Evolutionary conservation across 2,113 vertebrate species (phyloP).

Genomic region (Geococcyx californianus): DNA sequence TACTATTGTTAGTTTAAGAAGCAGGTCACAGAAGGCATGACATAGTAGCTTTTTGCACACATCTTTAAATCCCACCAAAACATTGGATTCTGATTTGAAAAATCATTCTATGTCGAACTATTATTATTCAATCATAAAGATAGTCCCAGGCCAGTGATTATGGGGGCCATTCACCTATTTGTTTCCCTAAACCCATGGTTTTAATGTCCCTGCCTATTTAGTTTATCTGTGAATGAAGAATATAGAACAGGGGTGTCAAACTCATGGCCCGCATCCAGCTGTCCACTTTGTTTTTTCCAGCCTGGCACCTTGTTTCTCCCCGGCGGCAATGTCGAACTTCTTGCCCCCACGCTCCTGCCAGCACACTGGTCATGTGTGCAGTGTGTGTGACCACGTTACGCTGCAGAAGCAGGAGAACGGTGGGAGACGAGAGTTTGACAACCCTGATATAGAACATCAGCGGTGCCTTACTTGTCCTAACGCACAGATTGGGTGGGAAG

Average conservation of each 20-base stretch:
- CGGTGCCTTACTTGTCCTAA: fast-evolving
- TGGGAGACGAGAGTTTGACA: no score
- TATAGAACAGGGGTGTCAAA: not conserved
- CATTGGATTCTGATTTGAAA: not conserved
- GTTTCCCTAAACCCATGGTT: fast-evolving
- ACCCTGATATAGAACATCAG: not conserved
- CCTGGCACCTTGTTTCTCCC: no score
- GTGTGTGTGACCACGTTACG: no score
- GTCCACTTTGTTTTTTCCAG: no score
- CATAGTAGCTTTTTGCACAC: not conserved
- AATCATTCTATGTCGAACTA: not conserved
- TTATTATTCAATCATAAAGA: not conserved
- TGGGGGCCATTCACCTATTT: not conserved
- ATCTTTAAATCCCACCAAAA: not conserved
- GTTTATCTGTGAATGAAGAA: not conserved
- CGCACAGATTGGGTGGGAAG: fast-evolving
- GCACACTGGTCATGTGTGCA: no score
- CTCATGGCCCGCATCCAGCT: no score
- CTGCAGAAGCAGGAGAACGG: no score
- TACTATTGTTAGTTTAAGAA: not conserved
- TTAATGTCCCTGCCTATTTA: not conserved
- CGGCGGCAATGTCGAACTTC: no score
- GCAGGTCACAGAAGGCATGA: not conserved
- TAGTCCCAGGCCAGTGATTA: not conserved
- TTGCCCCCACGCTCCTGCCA: no score